phyloP scores from a whole-genome alignment of 2,797 vertebrate genomes.

The Smutsia temminckii region DNA sequence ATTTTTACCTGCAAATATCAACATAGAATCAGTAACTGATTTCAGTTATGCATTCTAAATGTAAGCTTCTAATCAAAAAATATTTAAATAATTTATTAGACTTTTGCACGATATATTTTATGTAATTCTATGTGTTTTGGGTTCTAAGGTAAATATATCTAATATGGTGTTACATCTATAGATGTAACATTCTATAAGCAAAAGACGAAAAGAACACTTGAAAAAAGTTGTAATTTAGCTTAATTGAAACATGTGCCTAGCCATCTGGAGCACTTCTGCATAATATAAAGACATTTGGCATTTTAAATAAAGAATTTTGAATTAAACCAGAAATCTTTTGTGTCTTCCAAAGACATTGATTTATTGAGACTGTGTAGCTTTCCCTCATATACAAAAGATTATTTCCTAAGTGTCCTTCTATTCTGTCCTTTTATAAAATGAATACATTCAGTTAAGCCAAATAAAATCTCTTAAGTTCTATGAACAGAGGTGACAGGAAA shows the following conservation, averaged over 20 bases:
- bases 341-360: slow-evolving; percentile 82
- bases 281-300: slow-evolving; percentile 66
- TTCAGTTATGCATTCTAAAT: too few species aligned
- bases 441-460: slow-evolving; percentile 67
- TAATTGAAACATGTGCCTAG: slow-evolving; percentile 26
- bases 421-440: slow-evolving; percentile 68
- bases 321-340: slow-evolving; percentile 77
- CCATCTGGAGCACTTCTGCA: slow-evolving; percentile 62
- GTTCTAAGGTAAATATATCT: too few species aligned
- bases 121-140: too few species aligned
- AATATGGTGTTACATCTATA: neutral
- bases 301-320: slow-evolving; percentile 76
- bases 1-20: neutral
- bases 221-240: slow-evolving; percentile 36
- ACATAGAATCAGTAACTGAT: neutral
- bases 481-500: slow-evolving; percentile 64
- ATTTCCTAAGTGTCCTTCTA: slow-evolving; percentile 78
- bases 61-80: too few species aligned
- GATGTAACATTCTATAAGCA: neutral
- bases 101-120: too few species aligned
- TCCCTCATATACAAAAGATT: slow-evolving; percentile 77
- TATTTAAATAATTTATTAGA: too few species aligned
- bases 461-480: slow-evolving; percentile 56
- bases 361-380: slow-evolving; percentile 82
- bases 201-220: neutral